Percentiles rank a stretch among this genome's conserved stretches.
phyloP scores from a whole-genome alignment of 1,140 invertebrate species.

The Drosophila subpulchrella region DNA sequence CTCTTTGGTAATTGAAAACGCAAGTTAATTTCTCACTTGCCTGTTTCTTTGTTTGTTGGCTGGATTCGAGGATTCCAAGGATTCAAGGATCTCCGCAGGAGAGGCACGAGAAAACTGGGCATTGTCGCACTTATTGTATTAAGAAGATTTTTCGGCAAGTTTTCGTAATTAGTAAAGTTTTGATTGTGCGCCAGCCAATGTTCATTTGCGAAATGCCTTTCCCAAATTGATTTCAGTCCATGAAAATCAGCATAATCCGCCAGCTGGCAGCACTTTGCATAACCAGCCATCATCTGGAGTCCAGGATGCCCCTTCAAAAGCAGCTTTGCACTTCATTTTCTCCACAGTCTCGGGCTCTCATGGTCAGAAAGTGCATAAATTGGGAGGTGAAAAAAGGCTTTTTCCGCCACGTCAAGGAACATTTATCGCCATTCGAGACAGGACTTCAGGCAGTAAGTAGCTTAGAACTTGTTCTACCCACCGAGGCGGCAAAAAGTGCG shows the following conservation, averaged over 20 bases:
- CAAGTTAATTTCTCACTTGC: conserved; percentile 80
- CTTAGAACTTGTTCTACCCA: conserved; percentile 53
- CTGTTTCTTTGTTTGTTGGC: conserved; percentile 40
- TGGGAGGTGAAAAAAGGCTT: conserved; percentile 26
- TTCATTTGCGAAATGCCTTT: conserved; percentile 55
- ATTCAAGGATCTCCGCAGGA: background rate
- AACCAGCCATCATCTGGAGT: conserved; percentile 36
- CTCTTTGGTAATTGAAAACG: conserved; percentile 79
- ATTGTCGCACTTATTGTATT: conserved; percentile 76
- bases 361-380: conserved; percentile 73
- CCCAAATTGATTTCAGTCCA: conserved; percentile 66
- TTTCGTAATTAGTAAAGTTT: conserved; percentile 82
- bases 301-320: conserved; percentile 45
- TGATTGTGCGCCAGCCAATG: conserved; percentile 64
- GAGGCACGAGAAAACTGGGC: background rate
- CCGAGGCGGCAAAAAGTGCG: conserved; percentile 39
- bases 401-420: conserved; percentile 15
- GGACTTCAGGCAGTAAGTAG: conserved; percentile 55
- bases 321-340: conserved; percentile 73
- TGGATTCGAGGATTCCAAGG: conserved; percentile 4
- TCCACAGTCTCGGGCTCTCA: conserved; percentile 21
- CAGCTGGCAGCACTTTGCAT: conserved; percentile 72
- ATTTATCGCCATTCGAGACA: conserved; percentile 13
- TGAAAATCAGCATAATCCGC: conserved; percentile 71
- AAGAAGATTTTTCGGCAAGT: conserved; percentile 80